These are phyloP conservation scores for Euwallacea similis DNA, from an alignment of 1,140 invertebrate species.

Conservation along the genomic window DNA sequence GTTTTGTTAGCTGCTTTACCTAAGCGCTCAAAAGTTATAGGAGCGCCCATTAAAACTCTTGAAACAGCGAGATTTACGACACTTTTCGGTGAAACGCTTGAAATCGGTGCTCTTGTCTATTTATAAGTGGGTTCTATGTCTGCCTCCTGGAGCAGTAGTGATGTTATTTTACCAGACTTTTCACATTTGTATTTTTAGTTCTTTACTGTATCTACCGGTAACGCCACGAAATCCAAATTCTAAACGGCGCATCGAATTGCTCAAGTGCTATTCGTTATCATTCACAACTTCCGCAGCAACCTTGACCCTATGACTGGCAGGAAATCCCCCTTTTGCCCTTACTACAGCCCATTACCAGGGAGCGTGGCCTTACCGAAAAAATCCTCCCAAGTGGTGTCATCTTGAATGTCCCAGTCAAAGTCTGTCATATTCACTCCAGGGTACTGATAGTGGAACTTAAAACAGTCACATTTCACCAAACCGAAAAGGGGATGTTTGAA, in stretches of 20 bases:
- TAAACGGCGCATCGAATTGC: no score
- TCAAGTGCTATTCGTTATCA: no score
- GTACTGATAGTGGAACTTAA: neutral
- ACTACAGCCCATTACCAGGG: neutral
- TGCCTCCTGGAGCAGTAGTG: neutral
- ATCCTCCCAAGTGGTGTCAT: slow-evolving; percentile 47
- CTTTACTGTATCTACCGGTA: no score
- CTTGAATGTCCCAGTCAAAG: slow-evolving; percentile 31
- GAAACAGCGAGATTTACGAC: neutral
- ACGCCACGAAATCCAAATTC: no score
- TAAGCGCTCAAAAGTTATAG: no score
- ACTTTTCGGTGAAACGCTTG: slow-evolving; percentile 2
- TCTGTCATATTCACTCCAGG: slow-evolving; percentile 45
- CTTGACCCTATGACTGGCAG: no score
- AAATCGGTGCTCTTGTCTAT: slow-evolving; percentile 5
- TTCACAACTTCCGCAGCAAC: no score
- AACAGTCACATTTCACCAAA: slow-evolving; percentile 42
- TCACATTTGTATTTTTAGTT: neutral
- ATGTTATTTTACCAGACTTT: neutral
- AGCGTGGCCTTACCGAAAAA: slow-evolving; percentile 45
- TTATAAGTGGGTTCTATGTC: neutral
- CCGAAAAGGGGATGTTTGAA: neutral
- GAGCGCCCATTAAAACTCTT: neutral
- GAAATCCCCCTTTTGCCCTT: no score
- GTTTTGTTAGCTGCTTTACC: no score